Evolutionary conservation across 2,797 vertebrate species (phyloP).

Genomic region (Galagoides demidoff): DNA sequence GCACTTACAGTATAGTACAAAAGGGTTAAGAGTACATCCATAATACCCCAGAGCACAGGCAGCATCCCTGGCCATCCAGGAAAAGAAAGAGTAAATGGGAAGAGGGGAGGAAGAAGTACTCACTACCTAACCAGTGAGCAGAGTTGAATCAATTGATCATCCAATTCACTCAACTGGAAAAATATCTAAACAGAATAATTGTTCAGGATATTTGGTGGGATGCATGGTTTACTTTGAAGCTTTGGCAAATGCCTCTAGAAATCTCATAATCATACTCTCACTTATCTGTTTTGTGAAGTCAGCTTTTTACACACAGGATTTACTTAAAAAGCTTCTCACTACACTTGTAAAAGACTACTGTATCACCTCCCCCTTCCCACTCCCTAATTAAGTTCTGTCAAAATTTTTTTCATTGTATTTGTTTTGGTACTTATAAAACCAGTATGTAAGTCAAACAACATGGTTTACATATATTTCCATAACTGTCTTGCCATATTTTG

Average conservation of each 20-base stretch:
- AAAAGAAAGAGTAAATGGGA: not conserved
- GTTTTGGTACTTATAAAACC: constrained; percentile 69
- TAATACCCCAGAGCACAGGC: not conserved
- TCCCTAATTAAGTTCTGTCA: constrained; percentile 62
- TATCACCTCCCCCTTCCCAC: constrained; percentile 38
- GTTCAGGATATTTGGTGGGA: not conserved
- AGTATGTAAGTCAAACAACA: constrained; percentile 64
- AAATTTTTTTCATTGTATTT: constrained; percentile 59
- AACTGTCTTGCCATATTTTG: constrained; percentile 67
- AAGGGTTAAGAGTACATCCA: not conserved
- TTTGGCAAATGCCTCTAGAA: constrained; percentile 39
- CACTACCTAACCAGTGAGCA: not conserved
- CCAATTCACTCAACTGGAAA: constrained; percentile 1
- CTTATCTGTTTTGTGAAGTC: constrained; percentile 32
- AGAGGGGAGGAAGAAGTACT: not conserved
- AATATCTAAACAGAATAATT: constrained; percentile 38
- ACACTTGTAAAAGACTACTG: not conserved
- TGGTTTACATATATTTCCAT: constrained; percentile 63
- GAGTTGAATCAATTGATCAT: constrained; percentile 14
- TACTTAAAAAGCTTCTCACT: constrained; percentile 26
- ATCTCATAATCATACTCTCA: constrained; percentile 50
- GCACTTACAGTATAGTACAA: not conserved
- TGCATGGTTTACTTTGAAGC: not conserved
- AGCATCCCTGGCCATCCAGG: not conserved
- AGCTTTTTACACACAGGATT: constrained; percentile 33